Evolutionary conservation across 2,797 vertebrate species (phyloP).

Genomic region (Lagorchestes hirsutus): DNA sequence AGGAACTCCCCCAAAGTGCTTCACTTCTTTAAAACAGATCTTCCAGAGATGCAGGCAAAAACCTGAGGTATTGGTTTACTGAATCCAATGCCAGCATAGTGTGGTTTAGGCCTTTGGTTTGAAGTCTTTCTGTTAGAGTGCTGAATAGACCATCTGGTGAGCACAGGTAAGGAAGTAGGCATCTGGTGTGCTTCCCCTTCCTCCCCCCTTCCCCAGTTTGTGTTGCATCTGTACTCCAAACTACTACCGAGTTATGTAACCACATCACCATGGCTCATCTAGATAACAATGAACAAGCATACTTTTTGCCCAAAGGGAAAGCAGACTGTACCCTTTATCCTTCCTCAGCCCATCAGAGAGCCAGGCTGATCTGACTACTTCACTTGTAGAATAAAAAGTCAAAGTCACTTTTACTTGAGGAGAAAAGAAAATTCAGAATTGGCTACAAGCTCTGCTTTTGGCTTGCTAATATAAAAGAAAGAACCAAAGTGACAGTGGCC

Average conservation of each 20-base stretch:
- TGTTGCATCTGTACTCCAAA: slow-evolving; percentile 10
- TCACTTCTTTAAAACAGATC: slow-evolving; percentile 11
- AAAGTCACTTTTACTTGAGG: slow-evolving; percentile 51
- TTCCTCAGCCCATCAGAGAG: slow-evolving; percentile 42
- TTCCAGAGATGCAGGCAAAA: slow-evolving; percentile 58
- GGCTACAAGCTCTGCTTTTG: slow-evolving; percentile 36
- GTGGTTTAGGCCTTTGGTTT: slow-evolving; percentile 20
- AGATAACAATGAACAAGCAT: slow-evolving; percentile 39
- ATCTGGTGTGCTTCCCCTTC: neutral
- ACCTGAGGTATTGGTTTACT: slow-evolving; percentile 48
- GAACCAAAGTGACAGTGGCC: neutral
- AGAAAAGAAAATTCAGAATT: slow-evolving; percentile 25
- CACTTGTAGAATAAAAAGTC: slow-evolving; percentile 60
- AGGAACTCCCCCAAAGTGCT: neutral
- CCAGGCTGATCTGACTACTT: slow-evolving; percentile 47
- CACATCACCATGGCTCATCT: slow-evolving; percentile 35
- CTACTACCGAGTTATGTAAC: slow-evolving; percentile 9
- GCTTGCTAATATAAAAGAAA: slow-evolving; percentile 13
- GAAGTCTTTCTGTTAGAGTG: slow-evolving; percentile 47
- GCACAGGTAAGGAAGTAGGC: slow-evolving; percentile 35
- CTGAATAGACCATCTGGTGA: slow-evolving; percentile 27
- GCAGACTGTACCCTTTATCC: slow-evolving; percentile 4
- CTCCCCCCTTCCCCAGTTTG: neutral
- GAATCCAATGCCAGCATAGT: slow-evolving; percentile 46
- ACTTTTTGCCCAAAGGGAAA: slow-evolving; percentile 36